Conservation (phyloP, 2,797 vertebrate species). For the Zenarchopterus dispar region DNA sequence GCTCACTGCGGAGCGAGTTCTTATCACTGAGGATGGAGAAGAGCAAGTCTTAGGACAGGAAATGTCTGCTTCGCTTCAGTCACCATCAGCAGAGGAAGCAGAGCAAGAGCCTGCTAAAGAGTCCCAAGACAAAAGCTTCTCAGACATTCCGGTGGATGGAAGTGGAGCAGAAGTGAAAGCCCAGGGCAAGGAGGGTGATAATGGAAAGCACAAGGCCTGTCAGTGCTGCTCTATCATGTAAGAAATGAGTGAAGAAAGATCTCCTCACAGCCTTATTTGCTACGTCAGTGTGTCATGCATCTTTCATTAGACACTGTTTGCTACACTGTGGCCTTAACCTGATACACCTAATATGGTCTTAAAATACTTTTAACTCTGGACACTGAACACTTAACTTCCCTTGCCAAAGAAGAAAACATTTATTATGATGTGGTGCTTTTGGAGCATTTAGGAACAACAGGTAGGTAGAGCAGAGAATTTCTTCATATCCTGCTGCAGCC, state of each 20-base stretch:
- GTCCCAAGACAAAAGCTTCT: slow-evolving; percentile 29
- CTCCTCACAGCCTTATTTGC: neutral
- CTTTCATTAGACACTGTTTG: neutral
- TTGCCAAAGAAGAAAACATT: neutral
- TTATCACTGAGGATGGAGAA: slow-evolving; percentile 75
- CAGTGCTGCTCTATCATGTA: slow-evolving; percentile 81
- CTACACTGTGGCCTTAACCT: slow-evolving; percentile 9
- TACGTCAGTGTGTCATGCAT: neutral
- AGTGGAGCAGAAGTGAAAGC: slow-evolving; percentile 24
- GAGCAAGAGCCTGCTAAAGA: slow-evolving; percentile 22
- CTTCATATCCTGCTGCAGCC: slow-evolving; percentile 14
- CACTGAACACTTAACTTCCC: slow-evolving; percentile 5
- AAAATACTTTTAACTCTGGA: slow-evolving; percentile 1
- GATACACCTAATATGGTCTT: neutral
- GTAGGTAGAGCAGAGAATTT: slow-evolving; percentile 47
- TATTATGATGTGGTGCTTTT: neutral
- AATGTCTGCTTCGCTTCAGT: slow-evolving; percentile 1
- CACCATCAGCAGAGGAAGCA: neutral
- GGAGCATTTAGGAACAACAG: no score
- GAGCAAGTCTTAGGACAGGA: slow-evolving; percentile 46
- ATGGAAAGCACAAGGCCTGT: slow-evolving; percentile 69
- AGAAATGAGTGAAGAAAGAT: slow-evolving; percentile 23
- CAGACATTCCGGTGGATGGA: slow-evolving; percentile 55
- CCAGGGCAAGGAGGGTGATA: slow-evolving; percentile 22
- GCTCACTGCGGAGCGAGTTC: slow-evolving; percentile 74